A percentile compares a stretch with the other conserved stretches of the same genome.
Conservation (phyloP, 2,888 invertebrate genomes). For the Lordiphosa fenestrarum region DNA sequence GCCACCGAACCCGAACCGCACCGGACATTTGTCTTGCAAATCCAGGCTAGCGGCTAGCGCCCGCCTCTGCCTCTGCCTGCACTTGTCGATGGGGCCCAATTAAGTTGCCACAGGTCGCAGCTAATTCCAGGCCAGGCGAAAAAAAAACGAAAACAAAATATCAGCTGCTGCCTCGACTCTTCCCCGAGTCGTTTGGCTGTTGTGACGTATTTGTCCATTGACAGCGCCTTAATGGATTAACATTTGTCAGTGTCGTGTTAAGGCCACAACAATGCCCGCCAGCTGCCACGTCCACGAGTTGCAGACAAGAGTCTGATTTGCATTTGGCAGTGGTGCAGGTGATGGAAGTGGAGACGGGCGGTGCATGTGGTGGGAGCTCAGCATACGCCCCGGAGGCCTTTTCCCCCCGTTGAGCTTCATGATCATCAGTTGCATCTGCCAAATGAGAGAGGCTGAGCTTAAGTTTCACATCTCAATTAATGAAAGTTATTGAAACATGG, state of each 20-base stretch:
- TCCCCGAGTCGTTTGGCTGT: conserved; percentile 16
- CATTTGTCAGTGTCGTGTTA: conserved; percentile 78
- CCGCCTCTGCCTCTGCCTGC: too few species aligned
- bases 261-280: conserved; percentile 55
- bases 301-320: too few species aligned
- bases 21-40: conserved; percentile 64
- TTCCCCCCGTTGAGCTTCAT: too few species aligned
- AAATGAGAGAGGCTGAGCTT: too few species aligned
- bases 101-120: conserved; percentile 50
- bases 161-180: neutral
- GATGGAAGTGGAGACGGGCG: too few species aligned
- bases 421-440: too few species aligned
- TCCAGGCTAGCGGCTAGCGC: conserved; percentile 16
- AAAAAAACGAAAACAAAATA: conserved; percentile 8
- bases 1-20: conserved; percentile 25
- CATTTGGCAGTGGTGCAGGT: too few species aligned
- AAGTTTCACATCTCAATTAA: too few species aligned
- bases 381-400: too few species aligned
- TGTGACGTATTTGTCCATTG: conserved; percentile 78
- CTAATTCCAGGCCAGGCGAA: conserved; percentile 30
- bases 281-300: conserved; percentile 4
- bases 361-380: too few species aligned
- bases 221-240: conserved; percentile 79
- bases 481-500: too few species aligned
- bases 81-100: conserved; percentile 55